Evolutionary conservation across 2,113 vertebrate genomes (phyloP).

Genomic region (Diadophis punctatus): DNA sequence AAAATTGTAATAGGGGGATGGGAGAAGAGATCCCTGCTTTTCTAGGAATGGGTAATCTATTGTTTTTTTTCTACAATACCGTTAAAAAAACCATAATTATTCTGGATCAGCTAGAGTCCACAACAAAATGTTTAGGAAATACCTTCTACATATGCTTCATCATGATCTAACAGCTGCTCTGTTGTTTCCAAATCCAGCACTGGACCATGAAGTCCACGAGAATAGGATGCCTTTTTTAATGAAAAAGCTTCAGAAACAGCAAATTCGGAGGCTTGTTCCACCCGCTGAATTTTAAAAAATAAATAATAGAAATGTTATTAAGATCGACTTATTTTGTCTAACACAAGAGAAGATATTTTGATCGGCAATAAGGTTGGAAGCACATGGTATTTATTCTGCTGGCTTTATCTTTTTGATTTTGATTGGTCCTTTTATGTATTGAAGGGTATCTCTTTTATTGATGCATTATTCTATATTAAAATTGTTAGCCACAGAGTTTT

Average conservation of each 20-base stretch:
- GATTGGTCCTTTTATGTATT: background rate
- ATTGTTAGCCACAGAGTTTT: background rate
- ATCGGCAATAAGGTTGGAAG: background rate
- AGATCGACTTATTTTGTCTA: background rate
- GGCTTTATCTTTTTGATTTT: background rate
- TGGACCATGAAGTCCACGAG: constrained; percentile 33
- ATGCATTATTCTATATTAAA: background rate
- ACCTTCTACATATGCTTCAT: constrained; percentile 84
- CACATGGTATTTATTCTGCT: background rate
- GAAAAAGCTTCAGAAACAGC: constrained; percentile 75
- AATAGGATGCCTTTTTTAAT: constrained; percentile 57
- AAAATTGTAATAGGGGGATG: background rate
- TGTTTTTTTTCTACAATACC: background rate
- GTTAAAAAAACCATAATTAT: background rate
- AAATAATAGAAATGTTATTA: constrained; percentile 9
- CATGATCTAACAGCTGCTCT: constrained; percentile 75
- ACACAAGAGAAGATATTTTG: background rate
- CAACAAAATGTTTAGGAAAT: constrained; percentile 28
- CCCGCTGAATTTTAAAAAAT: constrained; percentile 63
- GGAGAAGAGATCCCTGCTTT: background rate
- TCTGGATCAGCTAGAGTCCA: background rate
- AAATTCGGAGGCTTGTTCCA: constrained; percentile 76
- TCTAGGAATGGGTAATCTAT: background rate
- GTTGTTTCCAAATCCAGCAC: constrained; percentile 61
- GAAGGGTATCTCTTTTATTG: background rate